These are phyloP conservation scores for Aulostomus chinensis DNA, from an alignment of 2,797 vertebrate species.

Conservation along the genomic window DNA sequence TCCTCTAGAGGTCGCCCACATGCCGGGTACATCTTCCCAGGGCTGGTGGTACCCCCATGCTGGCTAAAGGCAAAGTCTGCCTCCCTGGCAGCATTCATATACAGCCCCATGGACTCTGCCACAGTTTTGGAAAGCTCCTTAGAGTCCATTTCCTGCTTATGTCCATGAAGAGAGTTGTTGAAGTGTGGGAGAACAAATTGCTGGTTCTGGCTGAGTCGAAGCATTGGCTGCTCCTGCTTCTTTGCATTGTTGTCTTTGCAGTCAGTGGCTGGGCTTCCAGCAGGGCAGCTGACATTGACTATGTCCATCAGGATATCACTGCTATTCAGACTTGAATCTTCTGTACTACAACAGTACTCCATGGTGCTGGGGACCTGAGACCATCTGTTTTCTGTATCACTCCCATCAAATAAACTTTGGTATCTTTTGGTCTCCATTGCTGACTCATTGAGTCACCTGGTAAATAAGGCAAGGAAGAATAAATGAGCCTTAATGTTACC, in stretches of 20 bases:
- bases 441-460: slow-evolving; percentile 83
- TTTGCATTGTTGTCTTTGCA: slow-evolving; percentile 83
- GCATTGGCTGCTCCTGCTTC: slow-evolving; percentile 85
- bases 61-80: slow-evolving; percentile 90
- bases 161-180: slow-evolving; percentile 76
- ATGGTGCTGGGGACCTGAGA: slow-evolving; percentile 86
- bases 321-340: slow-evolving; percentile 80
- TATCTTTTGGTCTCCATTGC: slow-evolving; percentile 99
- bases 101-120: slow-evolving; percentile 98
- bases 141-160: slow-evolving; percentile 93
- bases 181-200: slow-evolving; percentile 85
- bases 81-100: slow-evolving; percentile 96
- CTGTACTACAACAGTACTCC: slow-evolving; percentile 84
- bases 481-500: too few species aligned
- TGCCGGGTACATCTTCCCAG: slow-evolving; percentile 87
- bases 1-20: slow-evolving; percentile 87
- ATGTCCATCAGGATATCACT: slow-evolving; percentile 91
- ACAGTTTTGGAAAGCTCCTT: slow-evolving; percentile 97
- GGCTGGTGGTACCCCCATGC: slow-evolving; percentile 82
- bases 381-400: slow-evolving; percentile 93
- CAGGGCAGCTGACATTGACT: slow-evolving; percentile 86
- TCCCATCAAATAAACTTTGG: slow-evolving; percentile 92
- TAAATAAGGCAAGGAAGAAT: slow-evolving; percentile 23
- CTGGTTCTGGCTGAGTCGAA: slow-evolving; percentile 84
- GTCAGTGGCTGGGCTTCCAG: slow-evolving; percentile 67